Evolutionary conservation across 2,113 vertebrate genomes (phyloP).

Genomic region (Seriola rivoliana): DNA sequence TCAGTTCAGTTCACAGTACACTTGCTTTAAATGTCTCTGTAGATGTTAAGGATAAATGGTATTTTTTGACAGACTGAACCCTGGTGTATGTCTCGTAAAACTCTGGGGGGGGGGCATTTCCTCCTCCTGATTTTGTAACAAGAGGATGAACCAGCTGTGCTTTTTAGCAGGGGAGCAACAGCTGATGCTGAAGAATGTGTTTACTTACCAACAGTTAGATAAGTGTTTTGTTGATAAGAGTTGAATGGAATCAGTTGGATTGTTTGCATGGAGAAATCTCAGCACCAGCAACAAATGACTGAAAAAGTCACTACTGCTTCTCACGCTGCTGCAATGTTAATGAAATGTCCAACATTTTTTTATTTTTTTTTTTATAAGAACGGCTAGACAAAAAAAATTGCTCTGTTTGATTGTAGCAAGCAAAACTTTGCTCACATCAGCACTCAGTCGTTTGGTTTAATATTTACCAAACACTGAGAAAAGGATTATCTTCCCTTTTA

Average conservation of each 20-base stretch:
- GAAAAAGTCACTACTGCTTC: not conserved
- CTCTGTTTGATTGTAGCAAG: not conserved
- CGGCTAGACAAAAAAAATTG: not conserved
- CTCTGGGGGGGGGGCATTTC: too few species aligned
- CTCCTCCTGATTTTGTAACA: not conserved
- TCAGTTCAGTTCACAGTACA: too few species aligned
- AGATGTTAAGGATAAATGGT: not conserved
- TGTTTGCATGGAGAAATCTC: not conserved
- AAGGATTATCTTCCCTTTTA: not conserved
- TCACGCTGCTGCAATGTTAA: not conserved
- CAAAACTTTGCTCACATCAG: too few species aligned
- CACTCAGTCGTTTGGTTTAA: not conserved
- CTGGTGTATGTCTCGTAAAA: not conserved
- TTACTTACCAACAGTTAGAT: not conserved
- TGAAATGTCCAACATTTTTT: not conserved
- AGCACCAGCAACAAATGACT: not conserved
- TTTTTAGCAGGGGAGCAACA: not conserved
- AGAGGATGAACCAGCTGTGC: not conserved
- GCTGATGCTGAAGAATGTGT: not conserved
- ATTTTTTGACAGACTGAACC: not conserved
- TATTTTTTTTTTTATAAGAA: not conserved
- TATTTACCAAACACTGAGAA: not conserved
- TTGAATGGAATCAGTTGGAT: not conserved
- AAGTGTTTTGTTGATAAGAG: slow-evolving; percentile 2
- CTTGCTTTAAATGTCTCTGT: not conserved